These are phyloP conservation scores for Coelogynopora nodosa DNA, from an alignment of 2,888 invertebrate genomes.

Conservation along the genomic window DNA sequence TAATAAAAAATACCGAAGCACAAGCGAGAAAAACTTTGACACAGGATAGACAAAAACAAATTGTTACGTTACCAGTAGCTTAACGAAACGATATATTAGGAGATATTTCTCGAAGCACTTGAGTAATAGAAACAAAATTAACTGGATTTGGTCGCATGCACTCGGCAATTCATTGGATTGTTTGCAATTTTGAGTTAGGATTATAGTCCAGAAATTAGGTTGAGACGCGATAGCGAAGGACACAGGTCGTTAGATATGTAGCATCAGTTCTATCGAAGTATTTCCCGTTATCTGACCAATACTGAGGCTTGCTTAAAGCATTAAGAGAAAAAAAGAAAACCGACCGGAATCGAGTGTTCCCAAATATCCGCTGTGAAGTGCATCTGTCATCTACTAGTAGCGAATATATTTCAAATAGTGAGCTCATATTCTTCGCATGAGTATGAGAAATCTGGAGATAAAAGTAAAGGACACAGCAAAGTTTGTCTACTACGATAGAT, in stretches of 20 bases:
- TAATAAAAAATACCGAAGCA: too few species aligned
- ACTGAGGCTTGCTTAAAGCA: too few species aligned
- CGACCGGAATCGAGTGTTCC: neutral
- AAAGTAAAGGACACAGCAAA: too few species aligned
- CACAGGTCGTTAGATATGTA: neutral
- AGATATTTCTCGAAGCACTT: neutral
- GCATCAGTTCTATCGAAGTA: neutral
- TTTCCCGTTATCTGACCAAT: neutral
- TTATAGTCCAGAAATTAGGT: neutral
- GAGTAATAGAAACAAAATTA: neutral
- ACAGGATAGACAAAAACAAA: too few species aligned
- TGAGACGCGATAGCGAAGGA: neutral
- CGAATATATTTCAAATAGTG: neutral
- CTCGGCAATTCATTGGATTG: neutral
- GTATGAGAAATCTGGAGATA: too few species aligned
- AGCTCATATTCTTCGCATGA: too few species aligned
- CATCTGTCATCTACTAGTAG: neutral
- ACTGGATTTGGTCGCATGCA: neutral
- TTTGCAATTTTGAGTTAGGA: neutral
- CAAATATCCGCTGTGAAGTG: neutral
- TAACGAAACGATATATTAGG: too few species aligned
- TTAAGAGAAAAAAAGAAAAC: neutral
- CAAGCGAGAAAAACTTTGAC: neutral
- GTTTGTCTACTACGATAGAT: too few species aligned
- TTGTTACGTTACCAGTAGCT: too few species aligned